Evolutionary conservation across 2,888 invertebrate species (phyloP).

Genomic region (Sinotaia quadrata): DNA sequence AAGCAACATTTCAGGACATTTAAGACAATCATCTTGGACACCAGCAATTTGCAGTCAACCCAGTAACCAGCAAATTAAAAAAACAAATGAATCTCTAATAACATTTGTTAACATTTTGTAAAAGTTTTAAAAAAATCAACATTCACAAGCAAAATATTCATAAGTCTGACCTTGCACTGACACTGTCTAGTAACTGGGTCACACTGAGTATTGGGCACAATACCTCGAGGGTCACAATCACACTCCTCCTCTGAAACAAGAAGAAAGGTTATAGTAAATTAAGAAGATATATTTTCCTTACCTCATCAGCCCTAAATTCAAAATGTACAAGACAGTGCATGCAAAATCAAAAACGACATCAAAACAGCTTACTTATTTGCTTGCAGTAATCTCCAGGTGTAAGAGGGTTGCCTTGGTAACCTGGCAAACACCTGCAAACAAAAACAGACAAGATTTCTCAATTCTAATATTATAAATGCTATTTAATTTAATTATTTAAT

Average conservation of each 20-base stretch:
- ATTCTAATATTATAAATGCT: too few relatives aligned
- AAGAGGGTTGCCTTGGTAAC: constrained; percentile 64
- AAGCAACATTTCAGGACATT: too few relatives aligned
- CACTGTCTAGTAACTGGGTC: constrained; percentile 75
- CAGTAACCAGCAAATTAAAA: too few relatives aligned
- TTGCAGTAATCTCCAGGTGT: constrained; percentile 63
- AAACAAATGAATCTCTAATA: neutral
- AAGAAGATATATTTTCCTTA: too few relatives aligned
- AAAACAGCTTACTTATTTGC: constrained; percentile 32
- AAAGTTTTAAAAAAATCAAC: neutral
- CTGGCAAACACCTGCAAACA: constrained; percentile 59
- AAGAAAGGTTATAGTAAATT: too few relatives aligned
- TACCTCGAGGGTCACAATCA: constrained; percentile 80
- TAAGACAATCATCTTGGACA: too few relatives aligned
- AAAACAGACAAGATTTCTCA: too few relatives aligned
- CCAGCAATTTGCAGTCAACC: too few relatives aligned
- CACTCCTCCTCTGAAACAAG: constrained; percentile 73
- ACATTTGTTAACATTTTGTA: neutral
- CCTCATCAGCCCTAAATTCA: too few relatives aligned
- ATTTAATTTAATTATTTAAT: too few relatives aligned
- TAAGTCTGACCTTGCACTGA: constrained; percentile 77
- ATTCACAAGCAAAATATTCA: neutral
- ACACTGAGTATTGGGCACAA: constrained; percentile 75
- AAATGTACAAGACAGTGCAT: too few relatives aligned
- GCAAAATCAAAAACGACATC: too few relatives aligned